These are phyloP conservation scores for Platanista minor DNA, from an alignment of 2,113 vertebrate genomes.

Conservation along the genomic window DNA sequence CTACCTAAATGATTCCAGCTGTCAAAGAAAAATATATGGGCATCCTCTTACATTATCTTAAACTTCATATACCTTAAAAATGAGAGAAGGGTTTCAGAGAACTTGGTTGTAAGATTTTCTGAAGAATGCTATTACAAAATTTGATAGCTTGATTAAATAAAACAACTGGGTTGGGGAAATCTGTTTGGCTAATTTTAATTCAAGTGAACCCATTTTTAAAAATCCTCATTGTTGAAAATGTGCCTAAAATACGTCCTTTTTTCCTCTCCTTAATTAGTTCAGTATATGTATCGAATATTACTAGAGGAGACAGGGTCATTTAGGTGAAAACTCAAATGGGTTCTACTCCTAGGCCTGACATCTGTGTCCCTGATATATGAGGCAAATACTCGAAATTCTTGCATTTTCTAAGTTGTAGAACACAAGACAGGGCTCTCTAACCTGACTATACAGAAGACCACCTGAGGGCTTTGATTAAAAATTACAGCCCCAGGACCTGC, in stretches of 20 bases:
- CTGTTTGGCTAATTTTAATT: not conserved
- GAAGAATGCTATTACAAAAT: not conserved
- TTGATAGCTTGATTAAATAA: not conserved
- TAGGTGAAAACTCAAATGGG: not conserved
- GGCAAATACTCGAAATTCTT: not conserved
- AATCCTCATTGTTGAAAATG: not conserved
- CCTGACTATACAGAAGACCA: not conserved
- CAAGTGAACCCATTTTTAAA: not conserved
- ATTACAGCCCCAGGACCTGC: not conserved
- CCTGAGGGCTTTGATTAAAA: not conserved
- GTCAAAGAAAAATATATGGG: conserved; percentile 23
- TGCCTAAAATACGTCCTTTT: not conserved
- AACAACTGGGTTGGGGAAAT: not conserved
- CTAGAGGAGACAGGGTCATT: not conserved
- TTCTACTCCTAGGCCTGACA: not conserved
- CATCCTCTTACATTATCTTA: not conserved
- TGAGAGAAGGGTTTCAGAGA: not conserved
- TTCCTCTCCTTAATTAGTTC: not conserved
- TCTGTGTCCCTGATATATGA: not conserved
- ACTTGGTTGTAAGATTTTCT: not conserved
- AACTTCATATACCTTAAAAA: not conserved
- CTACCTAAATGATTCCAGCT: conserved; percentile 48
- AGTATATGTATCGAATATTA: not conserved
- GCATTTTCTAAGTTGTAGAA: not conserved
- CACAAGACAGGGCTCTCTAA: not conserved